Evolutionary conservation across 1,140 invertebrate genomes (phyloP).

Genomic region (Protaetia brevitarsis): DNA sequence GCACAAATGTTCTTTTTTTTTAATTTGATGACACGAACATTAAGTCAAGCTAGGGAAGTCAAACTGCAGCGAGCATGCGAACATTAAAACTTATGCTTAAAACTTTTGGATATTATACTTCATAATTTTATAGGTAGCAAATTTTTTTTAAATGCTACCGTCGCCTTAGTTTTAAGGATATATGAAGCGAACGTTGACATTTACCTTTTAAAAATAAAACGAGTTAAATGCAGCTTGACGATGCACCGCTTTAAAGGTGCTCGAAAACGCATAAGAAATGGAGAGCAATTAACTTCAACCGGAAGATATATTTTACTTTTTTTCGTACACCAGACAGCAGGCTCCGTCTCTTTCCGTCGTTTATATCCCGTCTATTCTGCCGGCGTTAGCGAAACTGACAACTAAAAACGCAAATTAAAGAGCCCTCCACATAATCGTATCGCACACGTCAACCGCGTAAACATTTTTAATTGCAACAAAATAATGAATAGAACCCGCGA

Average conservation of each 20-base stretch:
- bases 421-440: background rate
- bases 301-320: background rate
- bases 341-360: background rate
- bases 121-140: no score
- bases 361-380: background rate
- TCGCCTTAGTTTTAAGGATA: no score
- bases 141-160: no score
- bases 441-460: slow-evolving; percentile 14
- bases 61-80: no score
- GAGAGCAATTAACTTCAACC: slow-evolving; percentile 9
- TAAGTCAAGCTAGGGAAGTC: no score
- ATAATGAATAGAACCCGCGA: slow-evolving; percentile 1
- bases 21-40: no score
- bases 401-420: background rate
- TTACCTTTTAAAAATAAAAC: no score
- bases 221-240: no score
- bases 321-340: background rate
- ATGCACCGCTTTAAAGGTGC: background rate
- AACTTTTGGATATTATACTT: no score
- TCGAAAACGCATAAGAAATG: slow-evolving; percentile 1
- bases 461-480: slow-evolving; percentile 19
- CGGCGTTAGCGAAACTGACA: background rate
- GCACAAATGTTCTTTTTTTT: no score
- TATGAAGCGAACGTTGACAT: no score
- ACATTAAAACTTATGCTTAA: no score